Evolutionary conservation across 2,797 vertebrate species (phyloP), one percentile per base, ranked within the genome.

Genomic region (Numenius phaeopus): DNA sequence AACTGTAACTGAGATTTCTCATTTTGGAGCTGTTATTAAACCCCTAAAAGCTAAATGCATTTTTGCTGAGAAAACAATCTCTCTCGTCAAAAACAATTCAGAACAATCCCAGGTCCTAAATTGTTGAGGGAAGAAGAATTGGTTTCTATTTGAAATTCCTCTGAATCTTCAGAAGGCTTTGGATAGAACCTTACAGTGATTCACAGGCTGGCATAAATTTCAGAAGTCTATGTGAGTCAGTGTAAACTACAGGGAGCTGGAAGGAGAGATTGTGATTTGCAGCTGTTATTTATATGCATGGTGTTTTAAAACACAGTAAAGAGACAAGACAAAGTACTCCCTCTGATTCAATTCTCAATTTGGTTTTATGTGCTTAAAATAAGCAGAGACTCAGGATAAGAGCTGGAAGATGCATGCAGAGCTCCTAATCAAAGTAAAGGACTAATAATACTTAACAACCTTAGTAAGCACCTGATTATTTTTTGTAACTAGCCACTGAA

Each of bases 11-110:
- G 84, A 87, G 49, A 91, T 29, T 79, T 82, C 87, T 89, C 29
- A 46, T 72, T 93, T 87, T 42, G 21, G 30, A 90, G 44, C 54
- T 81, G 37, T 71, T 72, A 93, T 75, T 75, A 90, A 76, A 70
- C 12, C 3, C 21, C 19, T 81, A 59, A 88, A 85, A 90, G 46
- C 42, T 46, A 93, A 93, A 93, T 30, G 32, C 11, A 47, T 79
- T 76, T 94, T 81, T 91, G 9, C 62, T 62, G 34, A 88, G 42
- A 93, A 97, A 94, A 95, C 42, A 89, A 57, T 59, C 54, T 81
- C 58, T 86, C 34, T 80, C 9, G 0, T 70, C 37, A 61, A 81
- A 94, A 95, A 26, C 6, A 66, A 76, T 69, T 90, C 34, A 76
- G 70, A 84, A 62, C 20, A 92, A 84, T 72, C 2, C 17, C 19